Base-by-base conservation (phyloP, 2,888 invertebrate genomes). In the Lochmaea crataegi region DNA sequence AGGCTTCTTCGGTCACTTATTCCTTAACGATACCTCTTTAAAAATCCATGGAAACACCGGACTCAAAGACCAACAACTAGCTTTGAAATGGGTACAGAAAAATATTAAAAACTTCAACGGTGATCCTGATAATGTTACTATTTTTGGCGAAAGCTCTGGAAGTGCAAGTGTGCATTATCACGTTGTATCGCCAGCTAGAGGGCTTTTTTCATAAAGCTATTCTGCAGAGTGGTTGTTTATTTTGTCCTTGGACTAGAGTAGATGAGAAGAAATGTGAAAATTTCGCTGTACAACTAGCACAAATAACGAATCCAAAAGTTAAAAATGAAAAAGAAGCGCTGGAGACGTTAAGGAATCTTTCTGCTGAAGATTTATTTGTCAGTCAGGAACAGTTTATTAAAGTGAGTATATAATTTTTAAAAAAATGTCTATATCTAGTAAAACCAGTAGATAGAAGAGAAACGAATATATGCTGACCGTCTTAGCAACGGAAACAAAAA, bases 141-240 rank as follows among this genome's bases (percentile, higher is more conserved):
- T 88, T 1, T 86, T 88, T 72, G 89, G 89, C 0, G 87, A 88
- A 78, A 89, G 89, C 77, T 89, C 89, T 1, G 89, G 89, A 1
- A 87, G 84, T 7, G 86, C 85, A 42, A 86, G 88, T 2, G 84
- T 87, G 0, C 88, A 89, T 72, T 88, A 85, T 76, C 84, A 88
- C 80, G 86, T 87, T 78, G 76, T 89, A 2, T 88, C 88, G 0
- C 84, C 87, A 77, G 83, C 88, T 1, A 86, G 85, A 76, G 79
- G 78, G 26, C 70, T 79, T 4, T 79, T n/a, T 79, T 66, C 79
- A 79, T 65, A 78, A 75, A 53, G 78, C 78, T 14, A 78, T 79
- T 38, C n/a, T 77, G 60, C 73, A 76, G 70, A 79, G 79, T 65
- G 79, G 79, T 18, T 57, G 38, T 16, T 68, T 68, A 1, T 61